Conservation (phyloP, 2,113 vertebrate species). For the Ctenodactylus gundi region DNA sequence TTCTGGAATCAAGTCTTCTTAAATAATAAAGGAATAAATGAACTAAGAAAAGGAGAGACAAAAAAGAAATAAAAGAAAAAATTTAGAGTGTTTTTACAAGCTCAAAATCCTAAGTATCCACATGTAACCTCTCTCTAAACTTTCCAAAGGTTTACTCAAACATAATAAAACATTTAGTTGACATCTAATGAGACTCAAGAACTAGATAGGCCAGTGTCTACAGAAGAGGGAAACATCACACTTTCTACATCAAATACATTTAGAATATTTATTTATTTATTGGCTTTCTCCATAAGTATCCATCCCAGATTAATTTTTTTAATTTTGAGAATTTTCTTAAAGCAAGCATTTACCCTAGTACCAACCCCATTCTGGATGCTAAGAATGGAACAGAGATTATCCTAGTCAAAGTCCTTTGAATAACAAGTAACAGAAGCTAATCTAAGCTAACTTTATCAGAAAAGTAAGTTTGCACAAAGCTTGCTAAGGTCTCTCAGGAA, state of each 20-base stretch:
- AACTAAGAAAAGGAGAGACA: not conserved
- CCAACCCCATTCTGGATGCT: not conserved
- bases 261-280: not conserved
- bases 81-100: not conserved
- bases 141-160: not conserved
- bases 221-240: not conserved
- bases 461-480: not conserved
- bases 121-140: too few species aligned
- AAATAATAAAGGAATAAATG: not conserved
- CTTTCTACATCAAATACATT: not conserved
- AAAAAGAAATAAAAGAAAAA: not conserved
- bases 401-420: not conserved
- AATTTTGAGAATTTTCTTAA: not conserved
- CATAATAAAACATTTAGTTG: not conserved
- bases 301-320: not conserved
- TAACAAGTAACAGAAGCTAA: not conserved
- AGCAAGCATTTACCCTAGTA: not conserved
- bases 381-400: not conserved
- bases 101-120: not conserved
- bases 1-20: not conserved
- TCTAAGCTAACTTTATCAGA: not conserved
- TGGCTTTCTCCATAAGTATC: not conserved
- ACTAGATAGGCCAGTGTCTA: not conserved
- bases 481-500: not conserved
- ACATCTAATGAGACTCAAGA: not conserved